Evolutionary conservation across 2,113 vertebrate species (phyloP), one percentile per base, ranked within the genome.

Genomic region (Thunnus maccoyii): DNA sequence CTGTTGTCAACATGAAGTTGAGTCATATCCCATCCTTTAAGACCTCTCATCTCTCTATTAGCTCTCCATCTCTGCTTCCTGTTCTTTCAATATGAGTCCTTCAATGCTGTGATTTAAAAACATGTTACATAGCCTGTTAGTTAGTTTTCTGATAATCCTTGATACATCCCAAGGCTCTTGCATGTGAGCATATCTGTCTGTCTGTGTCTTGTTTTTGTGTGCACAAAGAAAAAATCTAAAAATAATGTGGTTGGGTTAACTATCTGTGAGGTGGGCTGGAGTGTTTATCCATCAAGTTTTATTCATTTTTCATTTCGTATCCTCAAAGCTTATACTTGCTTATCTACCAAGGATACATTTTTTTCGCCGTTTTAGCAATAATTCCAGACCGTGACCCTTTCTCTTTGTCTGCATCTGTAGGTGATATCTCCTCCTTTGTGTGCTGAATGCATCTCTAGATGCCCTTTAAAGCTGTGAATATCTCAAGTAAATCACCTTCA

Each of bases 1-100:
- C 60, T 16, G 14, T 25, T 68, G 14, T 68, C 46, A 48, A 1
- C 55, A 12, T n/a, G 52, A 70, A 71, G 22, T 60, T 88, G 78
- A 85, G 71, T 87, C 88, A 90, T 13, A 83, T 76, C 74, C 71
- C 27, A 47, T 58, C 46, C 48, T 77, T 72, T n/a, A 36, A 87
- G 72, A 56, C n/a, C 86, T 84, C 71, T 76, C 1, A 44, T 75
- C 50, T 32, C 48, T 81, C 22, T 18, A 6, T 78, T 18, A 27
- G 46, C 48, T 36, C 70, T 63, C 16, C 1, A 6, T 58, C 36
- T 80, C 62, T 17, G 60, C 77, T 79, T 88, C 76, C 83, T 76
- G 72, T 48, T 80, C 17, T 50, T 68, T 60, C 10, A 72, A 8
- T 32, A 5, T 0, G 1, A 57, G 56, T 55, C 62, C 50, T 72